These are phyloP conservation scores for Leistus spinibarbis DNA, from an alignment of 2,888 invertebrate genomes.

Conservation along the genomic window DNA sequence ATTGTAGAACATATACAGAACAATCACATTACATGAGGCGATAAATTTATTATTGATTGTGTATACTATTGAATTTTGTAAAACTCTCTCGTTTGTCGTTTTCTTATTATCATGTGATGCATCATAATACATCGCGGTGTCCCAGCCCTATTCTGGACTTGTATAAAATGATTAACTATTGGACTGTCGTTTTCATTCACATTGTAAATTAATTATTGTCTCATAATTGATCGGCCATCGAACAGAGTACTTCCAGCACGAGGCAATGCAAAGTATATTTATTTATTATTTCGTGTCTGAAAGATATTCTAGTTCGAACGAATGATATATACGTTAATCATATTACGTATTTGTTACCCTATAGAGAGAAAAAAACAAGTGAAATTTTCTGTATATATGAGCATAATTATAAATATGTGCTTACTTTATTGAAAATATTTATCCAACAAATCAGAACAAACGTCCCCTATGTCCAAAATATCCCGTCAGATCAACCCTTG, in stretches of 20 bases:
- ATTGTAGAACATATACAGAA: neutral
- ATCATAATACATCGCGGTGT: constrained; percentile 1
- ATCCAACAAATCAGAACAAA: constrained; percentile 21
- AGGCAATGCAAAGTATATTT: neutral
- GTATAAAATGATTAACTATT: neutral
- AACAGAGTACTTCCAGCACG: neutral
- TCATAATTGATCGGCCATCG: constrained; percentile 21
- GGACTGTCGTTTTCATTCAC: neutral
- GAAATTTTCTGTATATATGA: constrained; percentile 52
- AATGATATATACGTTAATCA: constrained; percentile 21
- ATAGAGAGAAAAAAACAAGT: constrained; percentile 35
- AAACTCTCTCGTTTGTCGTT: constrained; percentile 20
- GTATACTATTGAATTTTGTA: constrained; percentile 4
- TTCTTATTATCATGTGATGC: constrained; percentile 19
- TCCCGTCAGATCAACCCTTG: neutral
- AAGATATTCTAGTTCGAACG: neutral
- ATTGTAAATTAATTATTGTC: constrained; percentile 30
- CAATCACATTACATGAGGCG: neutral
- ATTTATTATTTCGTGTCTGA: neutral
- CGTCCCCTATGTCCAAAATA: neutral
- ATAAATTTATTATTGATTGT: neutral
- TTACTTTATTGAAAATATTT: constrained; percentile 37
- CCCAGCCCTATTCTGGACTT: constrained; percentile 8
- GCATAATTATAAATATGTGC: constrained; percentile 41
- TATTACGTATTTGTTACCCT: constrained; percentile 44